phyloP scores from a whole-genome alignment of 2,797 vertebrate species.

The Schizopygopsis pylzovi region DNA sequence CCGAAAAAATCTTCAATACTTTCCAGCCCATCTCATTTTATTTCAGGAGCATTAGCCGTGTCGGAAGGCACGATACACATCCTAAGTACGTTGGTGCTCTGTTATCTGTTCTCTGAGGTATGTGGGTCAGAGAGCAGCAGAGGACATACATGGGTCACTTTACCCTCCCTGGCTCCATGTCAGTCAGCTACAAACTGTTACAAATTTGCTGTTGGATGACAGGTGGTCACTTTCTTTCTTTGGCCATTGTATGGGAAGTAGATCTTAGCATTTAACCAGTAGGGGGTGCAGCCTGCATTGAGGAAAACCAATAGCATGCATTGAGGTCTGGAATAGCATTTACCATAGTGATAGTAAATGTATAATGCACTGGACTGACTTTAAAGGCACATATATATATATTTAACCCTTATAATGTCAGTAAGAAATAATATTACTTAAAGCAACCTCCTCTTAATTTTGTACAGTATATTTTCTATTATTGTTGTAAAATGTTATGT shows the following conservation, averaged over 20 bases:
- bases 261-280: conserved; percentile 37
- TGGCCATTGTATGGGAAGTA: conserved; percentile 50
- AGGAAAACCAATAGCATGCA: too few species aligned
- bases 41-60: conserved; percentile 32
- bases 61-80: conserved; percentile 22
- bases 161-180: conserved; percentile 6
- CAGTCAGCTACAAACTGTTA: neutral
- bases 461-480: neutral
- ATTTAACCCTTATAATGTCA: neutral
- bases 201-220: neutral
- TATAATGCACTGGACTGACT: neutral
- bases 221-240: conserved; percentile 5
- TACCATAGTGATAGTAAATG: conserved; percentile 21
- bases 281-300: conserved; percentile 27
- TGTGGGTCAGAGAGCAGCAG: conserved; percentile 44
- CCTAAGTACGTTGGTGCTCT: conserved; percentile 36
- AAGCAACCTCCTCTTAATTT: neutral
- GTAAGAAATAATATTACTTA: neutral
- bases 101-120: conserved; percentile 49
- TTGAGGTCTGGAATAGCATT: conserved; percentile 63
- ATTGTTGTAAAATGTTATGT: neutral
- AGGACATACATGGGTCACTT: conserved; percentile 11
- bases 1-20: neutral
- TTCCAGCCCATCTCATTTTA: conserved; percentile 40
- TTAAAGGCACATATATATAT: neutral